phyloP scores from a whole-genome alignment of 2,113 vertebrate genomes.

The Forbesichthys agassizii region DNA sequence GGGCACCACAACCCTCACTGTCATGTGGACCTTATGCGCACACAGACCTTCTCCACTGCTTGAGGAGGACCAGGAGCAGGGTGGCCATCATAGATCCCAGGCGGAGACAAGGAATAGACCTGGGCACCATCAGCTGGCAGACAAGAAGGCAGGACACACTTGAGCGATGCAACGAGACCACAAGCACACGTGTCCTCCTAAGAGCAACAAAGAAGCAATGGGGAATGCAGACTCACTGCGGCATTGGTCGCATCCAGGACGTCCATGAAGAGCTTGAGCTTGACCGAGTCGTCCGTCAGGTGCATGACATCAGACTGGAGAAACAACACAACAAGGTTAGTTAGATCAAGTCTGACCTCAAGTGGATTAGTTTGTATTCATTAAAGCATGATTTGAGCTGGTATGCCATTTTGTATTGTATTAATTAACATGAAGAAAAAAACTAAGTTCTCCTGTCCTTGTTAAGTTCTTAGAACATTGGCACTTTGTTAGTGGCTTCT shows the following conservation, averaged over 20 bases:
- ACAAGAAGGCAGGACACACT: not conserved
- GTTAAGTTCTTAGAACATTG: too few relatives aligned
- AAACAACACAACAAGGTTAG: constrained; percentile 9
- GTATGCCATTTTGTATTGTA: too few relatives aligned
- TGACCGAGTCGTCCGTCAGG: constrained; percentile 81
- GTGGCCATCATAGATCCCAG: constrained; percentile 94
- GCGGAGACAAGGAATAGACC: constrained; percentile 85
- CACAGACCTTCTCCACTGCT: constrained; percentile 89
- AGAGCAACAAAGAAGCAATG: not conserved
- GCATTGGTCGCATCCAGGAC: constrained; percentile 88
- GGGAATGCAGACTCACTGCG: constrained; percentile 76
- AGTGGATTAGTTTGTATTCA: not conserved
- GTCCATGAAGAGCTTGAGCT: constrained; percentile 88
- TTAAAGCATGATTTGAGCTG: not conserved
- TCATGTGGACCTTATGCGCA: not conserved
- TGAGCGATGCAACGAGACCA: not conserved
- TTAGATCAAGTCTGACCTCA: not conserved
- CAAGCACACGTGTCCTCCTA: not conserved
- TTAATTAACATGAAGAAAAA: too few relatives aligned
- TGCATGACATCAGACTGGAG: constrained; percentile 89
- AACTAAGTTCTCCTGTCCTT: too few relatives aligned
- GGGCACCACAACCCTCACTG: not conserved
- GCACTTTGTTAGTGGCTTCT: too few relatives aligned
- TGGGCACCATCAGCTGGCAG: constrained; percentile 82
- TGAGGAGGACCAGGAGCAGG: constrained; percentile 89